phyloP scores from a whole-genome alignment of 2,888 invertebrate genomes.

The Spisula subtruncata region DNA sequence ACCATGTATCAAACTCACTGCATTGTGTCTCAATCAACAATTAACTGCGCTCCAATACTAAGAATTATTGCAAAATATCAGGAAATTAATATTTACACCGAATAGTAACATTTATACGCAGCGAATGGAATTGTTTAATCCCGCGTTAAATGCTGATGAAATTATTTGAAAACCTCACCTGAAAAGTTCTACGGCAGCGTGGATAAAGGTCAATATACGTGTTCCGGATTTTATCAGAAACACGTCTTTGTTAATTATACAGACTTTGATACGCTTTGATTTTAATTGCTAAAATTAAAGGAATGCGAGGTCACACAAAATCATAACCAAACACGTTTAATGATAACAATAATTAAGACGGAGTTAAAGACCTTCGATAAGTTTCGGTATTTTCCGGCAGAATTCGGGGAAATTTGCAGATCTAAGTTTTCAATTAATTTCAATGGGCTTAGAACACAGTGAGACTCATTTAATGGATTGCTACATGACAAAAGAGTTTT shows the following conservation, averaged over 20 bases:
- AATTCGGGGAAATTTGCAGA: neutral
- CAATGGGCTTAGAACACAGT: neutral
- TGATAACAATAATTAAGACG: conserved; percentile 17
- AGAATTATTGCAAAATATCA: neutral
- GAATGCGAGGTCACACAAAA: neutral
- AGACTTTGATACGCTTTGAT: conserved; percentile 38
- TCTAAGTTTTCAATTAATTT: conserved; percentile 9
- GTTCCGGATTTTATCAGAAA: neutral
- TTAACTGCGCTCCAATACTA: no score
- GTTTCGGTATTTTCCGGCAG: conserved; percentile 8
- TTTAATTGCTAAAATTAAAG: conserved; percentile 42
- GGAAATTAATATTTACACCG: neutral
- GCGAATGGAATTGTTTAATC: neutral
- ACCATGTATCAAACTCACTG: no score
- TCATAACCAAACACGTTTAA: conserved; percentile 21
- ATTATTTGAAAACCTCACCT: neutral
- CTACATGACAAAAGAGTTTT: conserved; percentile 17
- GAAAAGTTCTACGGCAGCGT: neutral
- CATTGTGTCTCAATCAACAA: no score
- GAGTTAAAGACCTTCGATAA: neutral
- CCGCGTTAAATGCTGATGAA: neutral
- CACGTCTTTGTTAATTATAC: conserved; percentile 44
- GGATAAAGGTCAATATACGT: neutral
- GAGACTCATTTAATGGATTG: conserved; percentile 29
- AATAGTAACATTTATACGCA: neutral